Conservation (phyloP, 2,888 invertebrate genomes). For the Adineta ricciae region DNA sequence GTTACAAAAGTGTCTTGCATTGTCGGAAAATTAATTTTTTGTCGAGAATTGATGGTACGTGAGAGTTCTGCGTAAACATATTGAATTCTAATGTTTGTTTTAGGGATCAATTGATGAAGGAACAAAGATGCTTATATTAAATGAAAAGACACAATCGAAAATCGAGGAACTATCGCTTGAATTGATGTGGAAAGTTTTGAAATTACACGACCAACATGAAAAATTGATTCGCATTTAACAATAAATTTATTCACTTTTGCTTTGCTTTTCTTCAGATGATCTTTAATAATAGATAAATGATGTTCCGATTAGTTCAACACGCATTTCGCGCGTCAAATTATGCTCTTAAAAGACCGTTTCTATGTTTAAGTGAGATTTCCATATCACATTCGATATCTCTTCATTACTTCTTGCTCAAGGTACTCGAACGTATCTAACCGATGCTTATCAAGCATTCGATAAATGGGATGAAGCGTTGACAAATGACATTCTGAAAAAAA, state of each 20-base stretch:
- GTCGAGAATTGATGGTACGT: slow-evolving; percentile 59
- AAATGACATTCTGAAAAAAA: neutral
- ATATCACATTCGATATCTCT: neutral
- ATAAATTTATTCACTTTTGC: too few relatives aligned
- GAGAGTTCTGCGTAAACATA: neutral
- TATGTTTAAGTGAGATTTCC: neutral
- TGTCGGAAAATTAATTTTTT: slow-evolving; percentile 98
- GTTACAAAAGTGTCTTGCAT: slow-evolving; percentile 57
- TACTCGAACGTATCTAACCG: neutral
- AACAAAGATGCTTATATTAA: slow-evolving; percentile 90
- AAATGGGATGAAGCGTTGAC: slow-evolving; percentile 16
- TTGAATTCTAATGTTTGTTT: neutral
- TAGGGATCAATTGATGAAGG: slow-evolving; percentile 84
- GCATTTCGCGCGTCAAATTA: neutral
- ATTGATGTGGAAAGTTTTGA: slow-evolving; percentile 71
- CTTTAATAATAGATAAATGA: neutral
- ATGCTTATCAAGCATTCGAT: slow-evolving; percentile 6
- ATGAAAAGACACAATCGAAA: slow-evolving; percentile 81
- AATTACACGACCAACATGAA: slow-evolving; percentile 92
- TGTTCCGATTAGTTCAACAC: neutral
- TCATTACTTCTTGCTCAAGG: too few relatives aligned
- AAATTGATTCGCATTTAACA: too few relatives aligned
- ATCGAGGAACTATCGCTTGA: slow-evolving; percentile 90
- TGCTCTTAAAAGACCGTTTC: neutral
- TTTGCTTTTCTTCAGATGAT: neutral